Percentiles rank a stretch among this genome's conserved stretches.
These are phyloP conservation scores for Poeciliopsis retropinna DNA, from an alignment of 2,113 vertebrate species.

Conservation along the genomic window DNA sequence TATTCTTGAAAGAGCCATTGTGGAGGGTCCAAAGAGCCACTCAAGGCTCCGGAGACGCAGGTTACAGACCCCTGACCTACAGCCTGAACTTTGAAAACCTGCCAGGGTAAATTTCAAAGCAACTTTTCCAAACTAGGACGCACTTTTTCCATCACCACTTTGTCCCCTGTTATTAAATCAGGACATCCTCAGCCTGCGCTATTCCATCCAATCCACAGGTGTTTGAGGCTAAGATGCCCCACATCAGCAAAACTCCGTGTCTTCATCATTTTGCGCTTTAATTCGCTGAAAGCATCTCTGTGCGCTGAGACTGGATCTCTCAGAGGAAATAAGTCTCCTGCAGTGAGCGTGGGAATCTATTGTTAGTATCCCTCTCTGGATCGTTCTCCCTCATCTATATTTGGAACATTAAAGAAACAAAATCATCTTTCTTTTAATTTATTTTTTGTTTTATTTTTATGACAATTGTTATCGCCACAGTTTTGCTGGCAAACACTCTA, in stretches of 20 bases:
- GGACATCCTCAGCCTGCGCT: conserved; percentile 39
- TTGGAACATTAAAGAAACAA: background rate
- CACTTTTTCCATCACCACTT: conserved; percentile 35
- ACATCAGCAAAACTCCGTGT: conserved; percentile 19
- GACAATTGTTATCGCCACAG: background rate
- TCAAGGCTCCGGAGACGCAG: too few relatives aligned
- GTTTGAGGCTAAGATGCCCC: conserved; percentile 6
- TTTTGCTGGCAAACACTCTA: background rate
- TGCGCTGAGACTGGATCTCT: conserved; percentile 37
- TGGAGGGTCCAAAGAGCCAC: too few relatives aligned
- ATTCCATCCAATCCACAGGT: conserved; percentile 7
- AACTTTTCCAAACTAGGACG: conserved; percentile 56
- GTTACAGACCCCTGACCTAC: too few relatives aligned
- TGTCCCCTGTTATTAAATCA: conserved; percentile 54
- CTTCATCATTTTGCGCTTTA: conserved; percentile 36
- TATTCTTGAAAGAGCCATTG: too few relatives aligned
- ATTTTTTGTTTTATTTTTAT: background rate
- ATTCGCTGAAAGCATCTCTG: conserved; percentile 23
- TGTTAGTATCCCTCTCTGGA: conserved; percentile 62
- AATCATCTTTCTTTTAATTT: too few relatives aligned
- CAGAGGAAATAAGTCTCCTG: conserved; percentile 51
- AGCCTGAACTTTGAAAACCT: background rate
- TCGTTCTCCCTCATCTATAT: background rate
- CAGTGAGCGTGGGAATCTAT: conserved; percentile 53
- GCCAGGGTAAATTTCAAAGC: conserved; percentile 19